Evolutionary conservation across 2,888 invertebrate genomes (phyloP).

Genomic region (Cynaeus angustus): DNA sequence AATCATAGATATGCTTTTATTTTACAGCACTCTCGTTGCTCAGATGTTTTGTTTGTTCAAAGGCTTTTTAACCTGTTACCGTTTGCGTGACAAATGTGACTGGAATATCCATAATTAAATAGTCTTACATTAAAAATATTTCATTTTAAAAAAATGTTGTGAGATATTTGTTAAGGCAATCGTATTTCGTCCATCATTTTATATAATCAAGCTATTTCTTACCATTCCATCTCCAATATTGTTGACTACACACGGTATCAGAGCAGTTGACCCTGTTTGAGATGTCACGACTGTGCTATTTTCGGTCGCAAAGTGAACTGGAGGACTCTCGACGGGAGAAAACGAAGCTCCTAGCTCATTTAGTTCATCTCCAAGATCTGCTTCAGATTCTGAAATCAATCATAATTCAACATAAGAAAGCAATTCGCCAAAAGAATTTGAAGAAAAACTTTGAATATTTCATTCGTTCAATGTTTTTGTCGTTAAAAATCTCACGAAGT

Average conservation of each 20-base stretch:
- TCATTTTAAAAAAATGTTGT: too few species aligned
- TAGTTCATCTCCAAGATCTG: conserved; percentile 47
- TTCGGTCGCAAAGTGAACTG: conserved; percentile 88
- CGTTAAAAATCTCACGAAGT: conserved; percentile 14
- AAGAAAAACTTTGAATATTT: conserved; percentile 33
- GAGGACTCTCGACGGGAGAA: conserved; percentile 72
- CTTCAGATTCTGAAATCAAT: conserved; percentile 49
- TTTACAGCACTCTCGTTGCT: too few species aligned
- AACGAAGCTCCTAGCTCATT: conserved; percentile 61
- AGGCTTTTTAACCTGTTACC: too few species aligned
- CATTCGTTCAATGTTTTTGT: conserved; percentile 13
- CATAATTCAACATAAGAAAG: conserved; percentile 37
- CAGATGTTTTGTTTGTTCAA: too few species aligned
- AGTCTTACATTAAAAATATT: too few species aligned
- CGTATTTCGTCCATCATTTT: too few species aligned
- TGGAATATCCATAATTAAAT: too few species aligned
- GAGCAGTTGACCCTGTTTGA: conserved; percentile 88
- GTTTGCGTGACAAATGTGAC: too few species aligned
- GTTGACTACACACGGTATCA: conserved; percentile 88
- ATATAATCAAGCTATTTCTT: conserved; percentile 70
- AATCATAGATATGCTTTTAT: too few species aligned
- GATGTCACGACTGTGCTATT: conserved; percentile 88
- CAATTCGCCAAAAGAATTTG: conserved; percentile 14
- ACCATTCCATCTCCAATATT: conserved; percentile 92
- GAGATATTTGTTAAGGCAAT: too few species aligned